These are phyloP conservation scores for Troides helena DNA, from an alignment of 2,888 invertebrate genomes.

Conservation along the genomic window DNA sequence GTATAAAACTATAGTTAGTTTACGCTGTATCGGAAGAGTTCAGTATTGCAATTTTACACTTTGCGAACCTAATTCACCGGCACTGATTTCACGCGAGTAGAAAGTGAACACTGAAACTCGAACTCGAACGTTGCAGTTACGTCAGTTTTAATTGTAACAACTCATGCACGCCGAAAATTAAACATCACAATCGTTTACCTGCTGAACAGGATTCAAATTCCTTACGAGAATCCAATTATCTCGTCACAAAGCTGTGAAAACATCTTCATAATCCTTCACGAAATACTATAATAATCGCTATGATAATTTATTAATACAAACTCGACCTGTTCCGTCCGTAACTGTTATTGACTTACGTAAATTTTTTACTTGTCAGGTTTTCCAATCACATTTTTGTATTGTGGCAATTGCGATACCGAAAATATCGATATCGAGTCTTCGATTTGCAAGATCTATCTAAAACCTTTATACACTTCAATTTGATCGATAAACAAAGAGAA, in stretches of 20 bases:
- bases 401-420: too few species aligned
- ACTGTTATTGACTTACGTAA: too few species aligned
- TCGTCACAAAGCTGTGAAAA: constrained; percentile 14
- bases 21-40: constrained; percentile 10
- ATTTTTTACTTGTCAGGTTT: too few species aligned
- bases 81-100: constrained; percentile 34
- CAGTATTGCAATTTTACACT: constrained; percentile 19
- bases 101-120: constrained; percentile 37
- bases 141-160: constrained; percentile 37
- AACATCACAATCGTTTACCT: constrained; percentile 30
- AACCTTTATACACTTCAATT: too few species aligned
- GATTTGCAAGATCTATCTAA: too few species aligned
- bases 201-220: constrained; percentile 21
- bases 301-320: constrained; percentile 11
- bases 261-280: constrained; percentile 11
- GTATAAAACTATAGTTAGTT: background rate
- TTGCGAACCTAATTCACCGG: constrained; percentile 10
- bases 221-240: constrained; percentile 20
- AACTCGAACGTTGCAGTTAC: constrained; percentile 32
- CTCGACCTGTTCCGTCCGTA: background rate
- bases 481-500: too few species aligned
- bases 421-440: too few species aligned
- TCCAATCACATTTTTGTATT: too few species aligned
- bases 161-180: constrained; percentile 39
- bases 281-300: constrained; percentile 7